Base-by-base conservation (phyloP, 2,888 invertebrate species). In the Plagodis pulveraria region DNA sequence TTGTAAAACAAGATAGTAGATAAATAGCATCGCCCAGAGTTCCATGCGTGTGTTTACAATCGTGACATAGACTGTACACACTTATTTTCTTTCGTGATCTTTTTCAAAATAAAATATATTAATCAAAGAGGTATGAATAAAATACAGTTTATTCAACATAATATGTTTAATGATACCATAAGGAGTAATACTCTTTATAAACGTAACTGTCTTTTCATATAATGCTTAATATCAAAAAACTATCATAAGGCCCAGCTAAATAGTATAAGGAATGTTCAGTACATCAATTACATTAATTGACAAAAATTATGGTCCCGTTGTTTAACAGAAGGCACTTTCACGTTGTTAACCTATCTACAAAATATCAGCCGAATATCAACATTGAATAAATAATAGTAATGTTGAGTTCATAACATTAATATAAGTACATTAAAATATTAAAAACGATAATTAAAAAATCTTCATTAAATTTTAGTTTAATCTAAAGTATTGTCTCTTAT, bases 241-340 rank as follows among this genome's bases (percentile, higher is more conserved):
- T 78, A 78, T 80, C 81, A 80, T 83, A 74, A 74, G 76, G 79
- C 80, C 81, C 77, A 79, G 77, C 71, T 73, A 80, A 78, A 76
- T 77, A 79, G 77, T 80, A 69, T 77, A 84, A 85, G 91, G 91
- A 92, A 91, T 91, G 91, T 91, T 87, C 83, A 86, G 86, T 89
- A 82, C 83, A 83, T 86, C 79, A 83, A 82, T 80, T 79, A 73
- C 67, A 70, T 34, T 76, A 85, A 84, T 86, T 84, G 83, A 88
- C 78, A 86, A 73, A 63, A 22, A 22, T 22, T 22, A 64, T 85
- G 86, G 83, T 87, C 87, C 87, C 86, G 72, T 77, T 70, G 77
- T 80, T 77, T 75, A 62, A 83, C 72, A 76, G 76, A 88, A 89
- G 89, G 88, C 88, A 89, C 91, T 82, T 8, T 56, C 87, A 89